Evolutionary conservation across 1,140 invertebrate genomes (phyloP), one percentile per base, ranked within the genome.

Genomic region (Venustaconcha ellipsiformis): DNA sequence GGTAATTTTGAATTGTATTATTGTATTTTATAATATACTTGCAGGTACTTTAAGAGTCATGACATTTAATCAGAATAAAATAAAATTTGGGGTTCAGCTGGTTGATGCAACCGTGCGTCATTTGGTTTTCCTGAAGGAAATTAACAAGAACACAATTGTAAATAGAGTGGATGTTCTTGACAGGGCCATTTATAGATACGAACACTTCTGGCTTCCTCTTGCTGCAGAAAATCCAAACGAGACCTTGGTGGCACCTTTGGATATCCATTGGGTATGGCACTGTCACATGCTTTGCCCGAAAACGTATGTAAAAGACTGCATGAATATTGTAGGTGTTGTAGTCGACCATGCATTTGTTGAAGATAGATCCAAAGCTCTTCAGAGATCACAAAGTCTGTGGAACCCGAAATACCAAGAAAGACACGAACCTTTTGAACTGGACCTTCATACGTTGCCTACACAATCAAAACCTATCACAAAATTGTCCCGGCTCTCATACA

Each of bases 191-290:
- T 83, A 89, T 56, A 78, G 91, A 73, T 92, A 92, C 84, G 91
- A 91, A 80, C 82, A 78, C 73, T 86, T 85, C 58, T 92, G 91
- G 91, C 74, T 92, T 11, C 91, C 91, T 15, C 73, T 91, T 18
- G 83, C 89, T 69, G 88, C 89, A 2, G 83, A 88, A 78, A 80
- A 87, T 64, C 67, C 70, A 48, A 72, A 78, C 11, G 71, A 83
- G 55, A 60, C 75, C 15, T 58, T 90, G 15, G 84, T 86, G 56
- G 78, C 91, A 2, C 91, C 91, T n/a, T 70, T 92, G 58, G 91
- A 92, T 79, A 88, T 92, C 63, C 88, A 91, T 74, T 92, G 91
- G 91, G 80, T 91, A n/a, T 91, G 91, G 91, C 91, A 92, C 71
- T 88, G 87, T 37, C 91, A 90, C 72, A 86, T 92, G 83, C 78